These are phyloP conservation scores for Peromyscus californicus DNA, from an alignment of 2,113 vertebrate genomes.

Conservation along the genomic window DNA sequence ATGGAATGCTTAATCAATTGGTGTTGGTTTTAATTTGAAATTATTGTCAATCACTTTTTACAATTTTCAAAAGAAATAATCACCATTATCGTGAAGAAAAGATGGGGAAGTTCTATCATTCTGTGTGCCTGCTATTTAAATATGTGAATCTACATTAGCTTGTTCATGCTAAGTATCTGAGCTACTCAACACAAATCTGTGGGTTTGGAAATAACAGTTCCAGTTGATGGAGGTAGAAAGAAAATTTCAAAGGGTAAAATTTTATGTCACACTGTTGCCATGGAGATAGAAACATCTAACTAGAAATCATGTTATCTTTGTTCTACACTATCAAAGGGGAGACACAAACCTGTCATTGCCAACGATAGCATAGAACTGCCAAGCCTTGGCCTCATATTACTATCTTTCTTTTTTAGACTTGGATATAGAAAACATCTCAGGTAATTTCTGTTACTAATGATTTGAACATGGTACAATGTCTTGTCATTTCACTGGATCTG, in stretches of 20 bases:
- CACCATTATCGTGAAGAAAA: neutral
- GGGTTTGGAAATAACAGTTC: neutral
- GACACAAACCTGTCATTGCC: neutral
- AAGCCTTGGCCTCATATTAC: neutral
- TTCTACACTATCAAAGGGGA: neutral
- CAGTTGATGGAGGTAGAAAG: neutral
- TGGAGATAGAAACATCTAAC: neutral
- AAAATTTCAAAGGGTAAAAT: neutral
- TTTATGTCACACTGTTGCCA: neutral
- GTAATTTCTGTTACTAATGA: neutral
- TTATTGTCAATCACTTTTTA: neutral
- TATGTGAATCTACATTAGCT: neutral
- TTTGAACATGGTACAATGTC: neutral
- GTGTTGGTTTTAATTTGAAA: neutral
- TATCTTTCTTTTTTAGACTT: neutral
- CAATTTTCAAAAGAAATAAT: neutral
- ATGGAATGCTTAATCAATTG: neutral
- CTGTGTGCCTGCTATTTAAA: neutral
- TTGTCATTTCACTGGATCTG: neutral
- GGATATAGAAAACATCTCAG: neutral
- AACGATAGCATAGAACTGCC: accelerated
- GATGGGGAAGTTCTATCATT: neutral
- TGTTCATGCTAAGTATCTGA: neutral
- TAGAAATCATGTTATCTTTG: neutral
- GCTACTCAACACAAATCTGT: neutral